A percentile compares a stretch with the other conserved stretches of the same genome.
These are phyloP conservation scores for Abscondita cerata DNA, from an alignment of 2,888 invertebrate genomes.

Conservation along the genomic window DNA sequence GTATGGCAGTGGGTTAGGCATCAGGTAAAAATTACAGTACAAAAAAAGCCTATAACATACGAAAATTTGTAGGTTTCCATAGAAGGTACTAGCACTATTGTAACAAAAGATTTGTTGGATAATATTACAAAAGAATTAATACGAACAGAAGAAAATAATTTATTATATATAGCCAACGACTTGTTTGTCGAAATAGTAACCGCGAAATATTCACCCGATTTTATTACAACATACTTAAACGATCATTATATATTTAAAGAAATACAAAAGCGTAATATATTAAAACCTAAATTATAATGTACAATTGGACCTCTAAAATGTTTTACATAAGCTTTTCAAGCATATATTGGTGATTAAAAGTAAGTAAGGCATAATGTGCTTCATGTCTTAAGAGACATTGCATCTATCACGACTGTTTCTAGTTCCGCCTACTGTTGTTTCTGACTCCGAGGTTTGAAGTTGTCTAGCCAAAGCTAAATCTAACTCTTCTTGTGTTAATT, in stretches of 20 bases:
- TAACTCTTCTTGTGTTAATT: constrained; percentile 52
- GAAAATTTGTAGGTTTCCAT: constrained; percentile 63
- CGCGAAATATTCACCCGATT: constrained; percentile 67
- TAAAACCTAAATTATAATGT: constrained; percentile 14
- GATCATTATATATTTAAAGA: constrained; percentile 68
- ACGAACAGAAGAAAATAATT: not conserved
- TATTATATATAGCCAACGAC: not conserved
- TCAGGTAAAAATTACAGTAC: no score
- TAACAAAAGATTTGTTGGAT: constrained; percentile 59
- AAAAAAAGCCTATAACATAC: no score
- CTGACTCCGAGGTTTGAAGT: constrained; percentile 50
- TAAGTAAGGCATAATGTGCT: not conserved
- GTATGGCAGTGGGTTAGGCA: constrained; percentile 79
- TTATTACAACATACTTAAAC: constrained; percentile 70
- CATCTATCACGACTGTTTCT: constrained; percentile 55
- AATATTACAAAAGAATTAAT: not conserved
- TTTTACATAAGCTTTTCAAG: not conserved
- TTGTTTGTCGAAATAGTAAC: constrained; percentile 64
- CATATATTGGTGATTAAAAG: not conserved
- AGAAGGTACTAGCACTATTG: constrained; percentile 61
- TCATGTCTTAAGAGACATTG: constrained; percentile 55
- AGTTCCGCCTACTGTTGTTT: constrained; percentile 41
- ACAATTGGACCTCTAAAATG: not conserved
- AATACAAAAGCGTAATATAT: constrained; percentile 42
- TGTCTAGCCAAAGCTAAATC: constrained; percentile 64